phyloP scores from a whole-genome alignment of 2,113 vertebrate species.

The Erythrocercus mccallii region DNA sequence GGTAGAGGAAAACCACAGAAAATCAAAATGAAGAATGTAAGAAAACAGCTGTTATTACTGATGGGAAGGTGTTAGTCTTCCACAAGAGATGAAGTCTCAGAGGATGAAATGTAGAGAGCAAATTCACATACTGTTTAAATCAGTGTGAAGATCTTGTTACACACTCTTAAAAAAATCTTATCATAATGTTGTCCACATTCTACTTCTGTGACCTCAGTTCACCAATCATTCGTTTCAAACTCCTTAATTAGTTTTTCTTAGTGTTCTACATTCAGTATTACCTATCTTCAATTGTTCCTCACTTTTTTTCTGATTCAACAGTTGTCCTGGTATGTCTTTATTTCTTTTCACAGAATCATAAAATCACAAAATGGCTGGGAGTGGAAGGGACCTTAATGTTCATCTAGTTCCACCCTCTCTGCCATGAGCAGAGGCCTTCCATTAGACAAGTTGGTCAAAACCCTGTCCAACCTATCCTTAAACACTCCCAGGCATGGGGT shows the following conservation, averaged over 20 bases:
- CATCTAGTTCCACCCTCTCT: neutral
- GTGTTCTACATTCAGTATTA: neutral
- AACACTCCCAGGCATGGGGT: neutral
- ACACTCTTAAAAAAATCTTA: neutral
- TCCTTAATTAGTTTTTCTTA: neutral
- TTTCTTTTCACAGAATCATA: neutral
- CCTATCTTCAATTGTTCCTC: neutral
- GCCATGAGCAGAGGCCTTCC: neutral
- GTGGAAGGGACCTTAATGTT: neutral
- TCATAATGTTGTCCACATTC: neutral
- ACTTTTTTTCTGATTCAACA: neutral
- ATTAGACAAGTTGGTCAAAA: neutral
- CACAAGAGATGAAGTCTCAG: neutral
- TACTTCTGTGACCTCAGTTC: neutral
- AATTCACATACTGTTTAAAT: neutral
- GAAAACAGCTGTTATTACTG: neutral
- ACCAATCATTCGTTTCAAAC: neutral
- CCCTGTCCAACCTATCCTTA: accelerated
- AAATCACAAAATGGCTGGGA: neutral
- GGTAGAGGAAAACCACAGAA: neutral
- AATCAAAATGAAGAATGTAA: neutral
- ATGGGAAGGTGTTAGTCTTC: neutral
- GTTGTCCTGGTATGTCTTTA: neutral
- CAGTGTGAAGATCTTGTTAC: neutral
- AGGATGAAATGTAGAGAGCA: neutral